phyloP scores from a whole-genome alignment of 2,888 invertebrate genomes.

The Acanthococcus lagerstroemiae region DNA sequence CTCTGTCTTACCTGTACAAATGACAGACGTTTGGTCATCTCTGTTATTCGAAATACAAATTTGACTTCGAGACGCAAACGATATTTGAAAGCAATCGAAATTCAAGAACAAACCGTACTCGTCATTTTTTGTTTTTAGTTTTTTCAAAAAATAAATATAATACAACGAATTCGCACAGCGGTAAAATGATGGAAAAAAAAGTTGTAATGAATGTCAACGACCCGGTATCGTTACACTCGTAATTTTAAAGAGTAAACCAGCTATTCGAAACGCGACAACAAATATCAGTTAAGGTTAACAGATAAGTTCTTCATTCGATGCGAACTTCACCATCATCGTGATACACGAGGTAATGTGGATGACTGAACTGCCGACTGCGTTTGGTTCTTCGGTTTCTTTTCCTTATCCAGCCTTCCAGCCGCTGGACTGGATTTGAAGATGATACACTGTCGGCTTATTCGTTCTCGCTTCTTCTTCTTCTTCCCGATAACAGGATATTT shows the following conservation, averaged over 20 bases:
- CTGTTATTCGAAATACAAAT: too few species aligned
- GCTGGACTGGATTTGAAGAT: not conserved
- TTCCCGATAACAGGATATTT: not conserved
- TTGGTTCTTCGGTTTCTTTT: not conserved
- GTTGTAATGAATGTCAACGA: too few species aligned
- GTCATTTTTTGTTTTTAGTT: too few species aligned
- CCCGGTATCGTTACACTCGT: too few species aligned
- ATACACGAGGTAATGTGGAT: not conserved
- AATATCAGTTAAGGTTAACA: not conserved
- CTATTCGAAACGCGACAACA: not conserved
- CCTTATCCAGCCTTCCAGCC: not conserved
- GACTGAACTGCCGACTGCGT: not conserved
- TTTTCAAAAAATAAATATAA: too few species aligned
- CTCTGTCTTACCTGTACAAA: not conserved
- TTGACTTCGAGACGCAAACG: not conserved
- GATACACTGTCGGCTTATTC: not conserved
- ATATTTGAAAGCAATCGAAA: too few species aligned
- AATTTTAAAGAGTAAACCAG: too few species aligned
- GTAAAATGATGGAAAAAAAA: too few species aligned
- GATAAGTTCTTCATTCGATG: not conserved
- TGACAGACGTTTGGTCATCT: not conserved
- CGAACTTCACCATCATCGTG: constrained; percentile 7
- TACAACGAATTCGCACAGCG: too few species aligned
- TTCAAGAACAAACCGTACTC: too few species aligned
- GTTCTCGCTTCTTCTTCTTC: not conserved